Evolutionary conservation across 2,888 invertebrate species (phyloP).

Genomic region (Eupithecia subfuscata): DNA sequence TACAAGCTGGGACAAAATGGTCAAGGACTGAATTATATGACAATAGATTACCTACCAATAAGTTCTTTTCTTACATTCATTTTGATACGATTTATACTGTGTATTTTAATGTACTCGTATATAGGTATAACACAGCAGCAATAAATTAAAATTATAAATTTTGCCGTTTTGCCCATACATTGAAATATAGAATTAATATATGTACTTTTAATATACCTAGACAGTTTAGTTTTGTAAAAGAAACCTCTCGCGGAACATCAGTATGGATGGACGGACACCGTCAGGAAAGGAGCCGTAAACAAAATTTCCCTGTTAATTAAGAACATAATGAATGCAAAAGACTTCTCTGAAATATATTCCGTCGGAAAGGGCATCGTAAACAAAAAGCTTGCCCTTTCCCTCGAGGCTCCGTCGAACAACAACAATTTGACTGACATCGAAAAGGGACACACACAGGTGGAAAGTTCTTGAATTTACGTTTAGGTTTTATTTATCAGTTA

Average conservation of each 20-base stretch:
- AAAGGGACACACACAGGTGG: background rate
- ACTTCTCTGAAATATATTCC: constrained; percentile 14
- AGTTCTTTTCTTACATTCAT: too few relatives aligned
- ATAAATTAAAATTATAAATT: too few relatives aligned
- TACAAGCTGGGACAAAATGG: too few relatives aligned
- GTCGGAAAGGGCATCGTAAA: constrained; percentile 11
- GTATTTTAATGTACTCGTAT: too few relatives aligned
- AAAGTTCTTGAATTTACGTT: background rate
- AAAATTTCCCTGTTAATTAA: constrained; percentile 10
- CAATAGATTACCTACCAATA: too few relatives aligned
- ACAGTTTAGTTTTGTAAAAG: constrained; percentile 2
- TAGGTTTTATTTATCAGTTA: background rate
- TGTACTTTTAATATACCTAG: too few relatives aligned
- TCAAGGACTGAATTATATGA: too few relatives aligned
- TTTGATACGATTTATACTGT: too few relatives aligned
- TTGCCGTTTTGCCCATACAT: too few relatives aligned
- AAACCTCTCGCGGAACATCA: background rate
- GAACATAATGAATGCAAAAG: constrained; percentile 15
- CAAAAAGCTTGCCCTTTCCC: constrained; percentile 19
- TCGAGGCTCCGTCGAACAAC: background rate
- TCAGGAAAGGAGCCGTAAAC: constrained; percentile 1
- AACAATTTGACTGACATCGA: background rate
- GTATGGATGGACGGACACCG: background rate
- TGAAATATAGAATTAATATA: too few relatives aligned
- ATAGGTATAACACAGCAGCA: too few relatives aligned